Evolutionary conservation across 2,888 invertebrate genomes (phyloP).

Genomic region (Xestia rhomboidea): DNA sequence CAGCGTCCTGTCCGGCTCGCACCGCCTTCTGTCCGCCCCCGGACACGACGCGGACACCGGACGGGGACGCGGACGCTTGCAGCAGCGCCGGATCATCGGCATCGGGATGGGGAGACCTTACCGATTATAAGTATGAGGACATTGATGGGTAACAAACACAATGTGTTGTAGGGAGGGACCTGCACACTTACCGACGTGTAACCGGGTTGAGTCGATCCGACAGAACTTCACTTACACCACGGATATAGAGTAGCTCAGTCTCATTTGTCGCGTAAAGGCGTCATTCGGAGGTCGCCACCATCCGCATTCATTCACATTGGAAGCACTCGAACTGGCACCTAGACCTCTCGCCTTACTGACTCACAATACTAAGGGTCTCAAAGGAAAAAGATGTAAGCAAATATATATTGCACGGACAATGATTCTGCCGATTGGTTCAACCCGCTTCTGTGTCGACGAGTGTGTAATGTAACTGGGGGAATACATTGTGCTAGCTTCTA

Average conservation of each 20-base stretch:
- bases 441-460: background rate
- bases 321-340: too few species aligned
- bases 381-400: too few species aligned
- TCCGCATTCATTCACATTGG: too few species aligned
- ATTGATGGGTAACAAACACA: background rate
- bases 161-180: background rate
- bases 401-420: too few species aligned
- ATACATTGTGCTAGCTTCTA: too few species aligned
- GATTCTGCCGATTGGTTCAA: background rate
- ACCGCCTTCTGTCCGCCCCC: slow-evolving; percentile 8
- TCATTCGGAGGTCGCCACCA: too few species aligned
- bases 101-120: slow-evolving; percentile 65
- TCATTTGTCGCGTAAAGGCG: too few species aligned
- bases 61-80: slow-evolving; percentile 51
- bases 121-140: slow-evolving; percentile 35
- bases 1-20: slow-evolving; percentile 19
- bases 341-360: too few species aligned
- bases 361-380: too few species aligned
- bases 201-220: background rate
- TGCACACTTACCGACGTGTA: background rate
- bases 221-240: background rate
- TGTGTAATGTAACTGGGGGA: background rate
- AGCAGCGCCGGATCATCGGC: slow-evolving; percentile 46
- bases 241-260: background rate
- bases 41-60: slow-evolving; percentile 10